Evolutionary conservation across 2,113 vertebrate genomes (phyloP).

Genomic region (Hippoglossus stenolepis): DNA sequence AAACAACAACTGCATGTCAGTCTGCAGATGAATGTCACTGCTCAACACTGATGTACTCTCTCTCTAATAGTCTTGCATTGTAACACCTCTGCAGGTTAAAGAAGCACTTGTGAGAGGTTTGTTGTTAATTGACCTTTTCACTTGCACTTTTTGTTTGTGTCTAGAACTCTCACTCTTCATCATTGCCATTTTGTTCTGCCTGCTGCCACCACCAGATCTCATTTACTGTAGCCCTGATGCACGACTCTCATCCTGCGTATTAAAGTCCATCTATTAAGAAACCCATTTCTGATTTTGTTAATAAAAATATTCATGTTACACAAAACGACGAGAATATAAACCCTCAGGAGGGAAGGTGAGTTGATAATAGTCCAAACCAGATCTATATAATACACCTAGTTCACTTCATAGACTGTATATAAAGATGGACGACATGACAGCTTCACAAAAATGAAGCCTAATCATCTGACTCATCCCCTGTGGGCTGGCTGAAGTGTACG

Average conservation of each 20-base stretch:
- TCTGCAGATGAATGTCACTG: neutral
- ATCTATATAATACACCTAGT: too few relatives aligned
- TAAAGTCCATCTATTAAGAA: neutral
- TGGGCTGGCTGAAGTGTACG: too few relatives aligned
- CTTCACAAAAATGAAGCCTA: too few relatives aligned
- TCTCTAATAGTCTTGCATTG: constrained; percentile 83
- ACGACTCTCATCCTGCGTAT: neutral
- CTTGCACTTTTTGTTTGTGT: constrained; percentile 62
- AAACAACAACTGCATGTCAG: accelerated
- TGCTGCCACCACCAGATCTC: constrained; percentile 20
- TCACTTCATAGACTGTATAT: too few relatives aligned
- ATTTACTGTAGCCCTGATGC: constrained; percentile 13
- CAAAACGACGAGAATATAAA: neutral
- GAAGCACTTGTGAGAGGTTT: constrained; percentile 88
- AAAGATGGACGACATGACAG: too few relatives aligned
- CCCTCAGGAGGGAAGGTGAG: too few relatives aligned
- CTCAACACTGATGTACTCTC: constrained; percentile 18
- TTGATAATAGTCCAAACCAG: too few relatives aligned
- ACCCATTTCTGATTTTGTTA: constrained; percentile 5
- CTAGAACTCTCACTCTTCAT: constrained; percentile 50
- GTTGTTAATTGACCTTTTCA: constrained; percentile 78
- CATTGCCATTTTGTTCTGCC: constrained; percentile 55
- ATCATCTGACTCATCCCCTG: too few relatives aligned
- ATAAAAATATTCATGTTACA: neutral
- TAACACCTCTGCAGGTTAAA: constrained; percentile 90